A percentile compares a stretch with the other conserved stretches of the same genome.
Conservation (phyloP, 2,888 invertebrate species). For the Loripinus fragilis region DNA sequence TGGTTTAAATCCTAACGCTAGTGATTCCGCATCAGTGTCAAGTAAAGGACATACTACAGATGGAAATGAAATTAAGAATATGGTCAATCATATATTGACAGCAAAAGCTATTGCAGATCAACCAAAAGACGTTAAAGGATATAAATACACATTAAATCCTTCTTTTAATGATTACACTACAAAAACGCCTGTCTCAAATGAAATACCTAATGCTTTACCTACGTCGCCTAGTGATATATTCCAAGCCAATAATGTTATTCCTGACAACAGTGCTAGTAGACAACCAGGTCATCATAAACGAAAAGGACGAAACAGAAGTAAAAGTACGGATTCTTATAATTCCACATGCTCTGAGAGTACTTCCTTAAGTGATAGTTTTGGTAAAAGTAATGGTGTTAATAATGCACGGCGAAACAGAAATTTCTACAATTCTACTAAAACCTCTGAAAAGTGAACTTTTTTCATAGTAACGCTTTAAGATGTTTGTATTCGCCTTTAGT, state of each 20-base stretch:
- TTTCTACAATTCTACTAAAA: background rate
- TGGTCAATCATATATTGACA: background rate
- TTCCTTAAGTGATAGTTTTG: slow-evolving; percentile 48
- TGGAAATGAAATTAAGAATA: background rate
- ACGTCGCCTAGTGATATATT: slow-evolving; percentile 30
- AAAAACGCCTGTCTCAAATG: slow-evolving; percentile 28
- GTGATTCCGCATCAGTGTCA: too few species aligned
- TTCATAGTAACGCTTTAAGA: too few species aligned
- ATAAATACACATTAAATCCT: slow-evolving; percentile 55
- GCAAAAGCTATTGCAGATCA: slow-evolving; percentile 20
- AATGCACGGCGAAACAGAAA: background rate
- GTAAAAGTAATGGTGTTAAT: background rate
- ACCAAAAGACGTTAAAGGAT: slow-evolving; percentile 41
- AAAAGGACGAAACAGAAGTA: slow-evolving; percentile 29
- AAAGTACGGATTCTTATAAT: slow-evolving; percentile 50
- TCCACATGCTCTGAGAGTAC: slow-evolving; percentile 50
- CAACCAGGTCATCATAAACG: slow-evolving; percentile 34
- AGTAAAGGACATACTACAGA: background rate
- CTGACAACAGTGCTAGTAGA: slow-evolving; percentile 28
- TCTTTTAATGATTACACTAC: slow-evolving; percentile 51
- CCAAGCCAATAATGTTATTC: slow-evolving; percentile 35
- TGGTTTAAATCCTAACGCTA: too few species aligned
- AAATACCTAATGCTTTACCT: too few species aligned
- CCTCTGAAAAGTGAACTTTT: background rate
- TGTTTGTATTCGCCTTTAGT: too few species aligned